phyloP scores from a whole-genome alignment of 2,888 invertebrate species.

The Sturmia bella region DNA sequence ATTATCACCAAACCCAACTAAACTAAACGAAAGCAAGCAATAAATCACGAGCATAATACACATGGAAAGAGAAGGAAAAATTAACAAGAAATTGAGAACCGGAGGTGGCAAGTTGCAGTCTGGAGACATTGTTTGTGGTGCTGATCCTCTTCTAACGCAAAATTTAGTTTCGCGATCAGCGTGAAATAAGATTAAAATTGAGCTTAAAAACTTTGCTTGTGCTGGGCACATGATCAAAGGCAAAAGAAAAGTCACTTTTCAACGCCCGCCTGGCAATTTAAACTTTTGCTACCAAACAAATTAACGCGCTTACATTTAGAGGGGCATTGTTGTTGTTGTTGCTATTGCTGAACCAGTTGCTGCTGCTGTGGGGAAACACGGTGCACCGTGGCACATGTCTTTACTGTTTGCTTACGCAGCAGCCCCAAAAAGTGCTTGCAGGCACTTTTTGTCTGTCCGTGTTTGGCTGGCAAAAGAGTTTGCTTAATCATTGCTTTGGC shows the following conservation, averaged over 20 bases:
- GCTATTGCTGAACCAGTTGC: background rate
- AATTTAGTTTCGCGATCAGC: constrained; percentile 77
- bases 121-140: constrained; percentile 39
- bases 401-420: constrained; percentile 38
- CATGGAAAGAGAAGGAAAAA: background rate
- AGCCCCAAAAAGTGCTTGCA: constrained; percentile 31
- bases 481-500: constrained; percentile 70
- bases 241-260: constrained; percentile 71
- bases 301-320: constrained; percentile 54
- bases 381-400: constrained; percentile 58
- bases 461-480: constrained; percentile 60
- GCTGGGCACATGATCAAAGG: background rate
- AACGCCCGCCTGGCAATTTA: constrained; percentile 49
- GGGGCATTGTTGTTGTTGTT: constrained; percentile 38
- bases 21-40: background rate
- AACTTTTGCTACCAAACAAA: constrained; percentile 66
- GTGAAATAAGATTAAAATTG: constrained; percentile 81
- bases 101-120: constrained; percentile 50
- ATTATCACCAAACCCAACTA: constrained; percentile 3
- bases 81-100: background rate
- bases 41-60: constrained; percentile 42
- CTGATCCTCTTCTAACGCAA: constrained; percentile 46
- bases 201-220: constrained; percentile 72
- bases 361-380: constrained; percentile 53
- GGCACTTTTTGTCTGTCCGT: constrained; percentile 52